These are phyloP conservation scores for Drosophila gunungcola DNA, from an alignment of 1,140 invertebrate species.

Conservation along the genomic window DNA sequence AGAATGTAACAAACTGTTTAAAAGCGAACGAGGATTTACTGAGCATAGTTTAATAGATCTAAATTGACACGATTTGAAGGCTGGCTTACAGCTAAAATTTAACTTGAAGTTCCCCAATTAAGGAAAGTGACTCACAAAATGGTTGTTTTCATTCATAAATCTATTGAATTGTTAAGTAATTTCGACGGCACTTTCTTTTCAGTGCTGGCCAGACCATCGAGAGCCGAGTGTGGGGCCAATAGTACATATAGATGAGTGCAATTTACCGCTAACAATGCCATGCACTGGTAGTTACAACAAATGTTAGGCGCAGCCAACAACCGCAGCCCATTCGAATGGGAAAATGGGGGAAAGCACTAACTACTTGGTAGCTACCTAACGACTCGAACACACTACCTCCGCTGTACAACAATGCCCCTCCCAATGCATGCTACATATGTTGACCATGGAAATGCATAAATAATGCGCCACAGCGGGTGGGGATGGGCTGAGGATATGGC, in stretches of 20 bases:
- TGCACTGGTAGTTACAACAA: conserved; percentile 80
- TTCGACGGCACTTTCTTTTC: conserved; percentile 1
- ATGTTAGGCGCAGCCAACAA: conserved; percentile 80
- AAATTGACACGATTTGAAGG: no score
- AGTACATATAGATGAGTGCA: conserved; percentile 80
- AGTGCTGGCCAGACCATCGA: conserved; percentile 18
- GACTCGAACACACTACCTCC: conserved; percentile 56
- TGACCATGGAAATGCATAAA: conserved; percentile 83
- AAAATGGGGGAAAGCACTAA: conserved; percentile 48
- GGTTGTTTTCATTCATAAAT: no score
- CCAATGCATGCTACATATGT: conserved; percentile 68
- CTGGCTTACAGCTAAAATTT: no score
- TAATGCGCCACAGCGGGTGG: conserved; percentile 77
- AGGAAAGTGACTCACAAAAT: no score
- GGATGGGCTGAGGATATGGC: conserved; percentile 53
- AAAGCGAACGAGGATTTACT: no score
- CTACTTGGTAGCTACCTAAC: conserved; percentile 78
- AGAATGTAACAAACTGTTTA: no score
- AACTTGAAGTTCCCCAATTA: no score
- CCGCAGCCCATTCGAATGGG: conserved; percentile 45
- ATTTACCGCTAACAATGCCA: conserved; percentile 83
- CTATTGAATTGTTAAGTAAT: neutral
- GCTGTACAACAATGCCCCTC: conserved; percentile 12
- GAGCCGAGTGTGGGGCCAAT: conserved; percentile 40
- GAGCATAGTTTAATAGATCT: no score